These are phyloP conservation scores for Hydractinia symbiolongicarpus DNA, from an alignment of 30 jellyfish, hydroid and myxozoan species.

Conservation along the genomic window DNA sequence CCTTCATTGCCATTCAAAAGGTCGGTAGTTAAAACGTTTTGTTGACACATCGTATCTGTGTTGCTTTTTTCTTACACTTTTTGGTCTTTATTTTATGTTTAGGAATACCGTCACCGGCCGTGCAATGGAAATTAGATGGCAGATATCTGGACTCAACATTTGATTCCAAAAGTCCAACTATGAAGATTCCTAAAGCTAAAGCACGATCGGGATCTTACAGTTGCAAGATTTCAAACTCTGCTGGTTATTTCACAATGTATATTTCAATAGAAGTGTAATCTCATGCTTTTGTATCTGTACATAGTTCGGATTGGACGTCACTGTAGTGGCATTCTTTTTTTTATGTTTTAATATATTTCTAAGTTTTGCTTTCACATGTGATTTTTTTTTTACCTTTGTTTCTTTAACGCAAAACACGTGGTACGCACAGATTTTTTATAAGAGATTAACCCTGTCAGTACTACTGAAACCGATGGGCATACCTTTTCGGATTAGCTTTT, in stretches of 20 bases:
- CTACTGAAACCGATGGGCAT: too few species aligned
- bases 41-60: background rate
- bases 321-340: too few species aligned
- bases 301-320: too few species aligned
- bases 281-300: background rate
- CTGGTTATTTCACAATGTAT: slow-evolving; percentile 40
- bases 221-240: slow-evolving; percentile 21
- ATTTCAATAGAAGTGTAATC: slow-evolving; percentile 11
- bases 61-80: background rate
- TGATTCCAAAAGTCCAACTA: background rate
- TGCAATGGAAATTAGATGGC: slow-evolving; percentile 23
- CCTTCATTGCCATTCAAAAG: slow-evolving; percentile 31
- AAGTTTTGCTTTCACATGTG: too few species aligned
- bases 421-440: too few species aligned
- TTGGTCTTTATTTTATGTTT: background rate
- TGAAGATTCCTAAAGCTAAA: slow-evolving; percentile 16
- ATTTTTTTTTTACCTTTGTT: too few species aligned
- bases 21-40: background rate
- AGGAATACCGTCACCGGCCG: slow-evolving; percentile 37
- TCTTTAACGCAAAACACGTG: too few species aligned
- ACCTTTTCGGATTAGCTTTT: too few species aligned
- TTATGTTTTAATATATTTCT: too few species aligned
- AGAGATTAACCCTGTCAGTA: too few species aligned
- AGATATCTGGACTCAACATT: background rate
- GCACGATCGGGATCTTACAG: slow-evolving; percentile 38